Evolutionary conservation across 2,888 invertebrate species (phyloP).

Genomic region (Megastigmus dorsalis): DNA sequence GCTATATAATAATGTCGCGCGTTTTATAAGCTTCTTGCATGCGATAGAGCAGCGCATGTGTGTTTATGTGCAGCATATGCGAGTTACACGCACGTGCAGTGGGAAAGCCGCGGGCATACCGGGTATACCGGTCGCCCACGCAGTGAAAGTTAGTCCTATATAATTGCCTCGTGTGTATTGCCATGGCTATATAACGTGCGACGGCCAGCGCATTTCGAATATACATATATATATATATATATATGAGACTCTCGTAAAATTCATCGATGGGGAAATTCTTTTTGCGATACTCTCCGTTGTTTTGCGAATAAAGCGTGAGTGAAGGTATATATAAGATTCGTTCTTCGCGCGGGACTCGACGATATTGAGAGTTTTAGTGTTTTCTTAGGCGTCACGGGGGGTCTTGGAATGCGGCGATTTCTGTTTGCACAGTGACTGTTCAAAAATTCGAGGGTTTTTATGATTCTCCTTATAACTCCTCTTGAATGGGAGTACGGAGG

Average conservation of each 20-base stretch:
- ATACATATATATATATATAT: too few relatives aligned
- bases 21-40: background rate
- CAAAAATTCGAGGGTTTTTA: slow-evolving; percentile 32
- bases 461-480: background rate
- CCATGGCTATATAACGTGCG: too few relatives aligned
- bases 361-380: slow-evolving; percentile 32
- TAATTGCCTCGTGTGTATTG: too few relatives aligned
- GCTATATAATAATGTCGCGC: background rate
- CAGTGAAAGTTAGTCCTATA: too few relatives aligned
- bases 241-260: slow-evolving; percentile 4
- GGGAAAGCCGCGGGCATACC: too few relatives aligned
- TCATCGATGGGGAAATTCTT: slow-evolving; percentile 23
- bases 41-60: slow-evolving; percentile 58
- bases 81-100: too few relatives aligned
- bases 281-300: background rate
- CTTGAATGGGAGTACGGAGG: background rate
- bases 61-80: slow-evolving; percentile 48
- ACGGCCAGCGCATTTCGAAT: background rate
- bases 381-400: slow-evolving; percentile 42
- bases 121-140: too few relatives aligned
- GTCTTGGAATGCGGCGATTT: slow-evolving; percentile 3
- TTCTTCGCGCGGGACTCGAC: slow-evolving; percentile 7
- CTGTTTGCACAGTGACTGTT: slow-evolving; percentile 44
- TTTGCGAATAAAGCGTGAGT: background rate
- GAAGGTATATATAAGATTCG: background rate